A percentile compares a stretch with the other conserved stretches of the same genome.
These are phyloP conservation scores for Hippocampus barbouri DNA, from an alignment of 2,113 vertebrate species.

Conservation along the genomic window DNA sequence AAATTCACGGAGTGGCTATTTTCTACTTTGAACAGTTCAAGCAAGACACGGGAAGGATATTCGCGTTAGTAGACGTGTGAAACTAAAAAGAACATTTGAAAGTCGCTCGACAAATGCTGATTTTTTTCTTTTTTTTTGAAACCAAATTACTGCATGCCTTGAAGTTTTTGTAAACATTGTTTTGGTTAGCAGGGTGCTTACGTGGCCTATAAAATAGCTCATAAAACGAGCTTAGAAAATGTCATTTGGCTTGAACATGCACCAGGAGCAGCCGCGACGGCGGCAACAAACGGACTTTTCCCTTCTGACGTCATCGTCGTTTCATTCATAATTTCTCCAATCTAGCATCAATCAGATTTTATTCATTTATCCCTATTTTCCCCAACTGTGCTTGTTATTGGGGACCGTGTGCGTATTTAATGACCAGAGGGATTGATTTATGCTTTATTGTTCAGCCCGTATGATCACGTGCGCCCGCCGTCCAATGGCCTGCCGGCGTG, in stretches of 20 bases:
- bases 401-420: constrained; percentile 90
- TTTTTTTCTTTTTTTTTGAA: not conserved
- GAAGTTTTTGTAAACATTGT: constrained; percentile 34
- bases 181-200: constrained; percentile 59
- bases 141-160: not conserved
- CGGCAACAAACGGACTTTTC: constrained; percentile 3
- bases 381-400: constrained; percentile 87
- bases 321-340: constrained; percentile 20
- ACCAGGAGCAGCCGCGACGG: not conserved
- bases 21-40: not conserved
- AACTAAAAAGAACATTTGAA: not conserved
- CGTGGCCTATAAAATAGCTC: constrained; percentile 66
- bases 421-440: constrained; percentile 95
- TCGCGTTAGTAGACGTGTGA: not conserved
- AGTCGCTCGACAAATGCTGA: not conserved
- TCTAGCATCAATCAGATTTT: constrained; percentile 21
- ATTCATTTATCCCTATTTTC: constrained; percentile 77
- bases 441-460: constrained; percentile 94
- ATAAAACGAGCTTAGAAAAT: constrained; percentile 60
- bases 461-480: constrained; percentile 79
- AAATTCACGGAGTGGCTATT: not conserved
- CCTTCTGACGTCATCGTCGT: not conserved
- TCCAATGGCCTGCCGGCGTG: constrained; percentile 83
- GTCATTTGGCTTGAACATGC: constrained; percentile 33
- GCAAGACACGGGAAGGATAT: too few species aligned